Percentiles rank a stretch among this genome's conserved stretches.
Evolutionary conservation across 2,113 vertebrate genomes (phyloP).

Genomic region (Nematolebias whitei): DNA sequence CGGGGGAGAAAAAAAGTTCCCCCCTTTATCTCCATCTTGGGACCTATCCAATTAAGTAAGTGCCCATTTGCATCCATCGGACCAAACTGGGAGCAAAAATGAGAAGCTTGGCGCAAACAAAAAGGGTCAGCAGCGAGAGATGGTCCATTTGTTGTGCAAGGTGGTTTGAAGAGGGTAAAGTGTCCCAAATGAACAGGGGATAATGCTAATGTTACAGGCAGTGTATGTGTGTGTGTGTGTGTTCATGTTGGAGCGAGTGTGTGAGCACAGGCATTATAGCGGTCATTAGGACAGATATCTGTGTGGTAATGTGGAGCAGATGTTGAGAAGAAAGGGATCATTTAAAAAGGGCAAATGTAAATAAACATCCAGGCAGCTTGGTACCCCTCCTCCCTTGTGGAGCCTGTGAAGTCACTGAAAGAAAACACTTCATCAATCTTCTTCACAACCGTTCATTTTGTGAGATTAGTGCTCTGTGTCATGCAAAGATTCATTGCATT

Average conservation of each 20-base stretch:
- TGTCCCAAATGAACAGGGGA: conserved; percentile 69
- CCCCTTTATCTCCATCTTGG: conserved; percentile 93
- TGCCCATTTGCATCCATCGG: conserved; percentile 94
- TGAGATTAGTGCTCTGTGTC: conserved; percentile 61
- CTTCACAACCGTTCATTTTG: conserved; percentile 71
- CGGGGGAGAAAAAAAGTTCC: conserved; percentile 53
- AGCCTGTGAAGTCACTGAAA: conserved; percentile 77
- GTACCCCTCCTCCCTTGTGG: conserved; percentile 58
- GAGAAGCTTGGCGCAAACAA: conserved; percentile 59
- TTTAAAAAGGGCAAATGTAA: conserved; percentile 83
- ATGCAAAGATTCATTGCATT: conserved; percentile 11
- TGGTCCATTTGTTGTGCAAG: conserved; percentile 70
- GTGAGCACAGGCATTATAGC: conserved; percentile 61
- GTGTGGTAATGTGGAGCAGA: conserved; percentile 82
- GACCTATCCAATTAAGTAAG: conserved; percentile 97
- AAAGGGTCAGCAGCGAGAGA: conserved; percentile 42
- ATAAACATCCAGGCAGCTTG: conserved; percentile 76
- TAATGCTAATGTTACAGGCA: conserved; percentile 58
- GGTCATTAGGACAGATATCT: conserved; percentile 80
- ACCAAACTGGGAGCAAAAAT: conserved; percentile 76
- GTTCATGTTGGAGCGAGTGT: conserved; percentile 33
- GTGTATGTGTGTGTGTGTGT: conserved; percentile 25
- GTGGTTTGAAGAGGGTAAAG: conserved; percentile 69
- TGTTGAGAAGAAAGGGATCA: conserved; percentile 82
- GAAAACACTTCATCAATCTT: conserved; percentile 85